Evolutionary conservation across 92 coral and sea anemone species (phyloP), one percentile per base, ranked within the genome.

Genomic region (Meandrina meandrites): DNA sequence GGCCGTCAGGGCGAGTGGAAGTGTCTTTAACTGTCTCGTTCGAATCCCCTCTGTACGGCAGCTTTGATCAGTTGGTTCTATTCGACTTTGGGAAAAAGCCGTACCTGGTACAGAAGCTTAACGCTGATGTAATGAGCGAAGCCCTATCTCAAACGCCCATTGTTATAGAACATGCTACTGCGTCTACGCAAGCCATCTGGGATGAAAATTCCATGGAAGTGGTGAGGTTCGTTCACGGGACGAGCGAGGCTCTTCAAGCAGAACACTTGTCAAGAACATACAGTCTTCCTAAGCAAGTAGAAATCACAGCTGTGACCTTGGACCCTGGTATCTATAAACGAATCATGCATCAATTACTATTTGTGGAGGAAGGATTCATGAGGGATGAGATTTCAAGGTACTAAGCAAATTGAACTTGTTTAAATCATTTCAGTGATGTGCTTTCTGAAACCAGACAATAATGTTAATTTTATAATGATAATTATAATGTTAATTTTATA

Each of bases 351-450:
- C 86, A 90, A 74, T 47, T 94, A 76, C 83, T 94, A 66, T 93
- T 84, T 87, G 90, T 90, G 5, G 98, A 94, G 79, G 98, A 94
- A 64, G 80, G 87, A 1, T 90, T 88, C 92, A 94, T 94, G 98
- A 91, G 76, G n/a, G 80, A 79, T 27, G 91, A 91, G 75, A 84
- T 94, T 68, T 83, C 86, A 82, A 89, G 95, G 98, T 94, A n/a
- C n/a, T n/a, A 58, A 70, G 40, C 34, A 5, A 12, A 66, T 11
- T 66, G 69, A 8, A n/a, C 24, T 12, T 18, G 27, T 57, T 19
- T 18, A 4, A 22, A 57, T 57, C 7, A 60, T 6, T 60, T 5
- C 11, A 21, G 53, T 48, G 12, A 48, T 12, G 53, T 9, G 9
- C 14, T 48, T 48, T 48, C 53, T 40, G 45, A 40, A 40, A 40